Evolutionary conservation across 2,113 vertebrate genomes (phyloP), one percentile per base, ranked within the genome.

Genomic region (Myrmecobius fasciatus): DNA sequence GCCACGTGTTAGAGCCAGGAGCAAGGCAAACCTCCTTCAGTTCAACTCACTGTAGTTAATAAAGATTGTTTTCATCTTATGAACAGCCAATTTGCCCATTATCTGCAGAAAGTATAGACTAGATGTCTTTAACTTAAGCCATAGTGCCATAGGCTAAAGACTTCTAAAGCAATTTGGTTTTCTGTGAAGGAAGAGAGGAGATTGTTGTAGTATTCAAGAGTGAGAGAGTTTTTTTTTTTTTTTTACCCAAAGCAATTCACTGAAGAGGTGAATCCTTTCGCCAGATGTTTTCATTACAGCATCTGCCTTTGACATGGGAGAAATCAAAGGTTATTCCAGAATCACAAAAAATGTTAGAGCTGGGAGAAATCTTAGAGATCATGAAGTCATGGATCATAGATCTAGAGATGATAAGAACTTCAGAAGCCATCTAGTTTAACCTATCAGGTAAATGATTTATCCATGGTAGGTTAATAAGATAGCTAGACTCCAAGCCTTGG

Each of bases 71-170:
- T 91, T 95, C 31, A 54, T 96, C 95, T 96, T 94, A 94, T 91
- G 91, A 93, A 97, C 93, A 52, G 96, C 60, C 95, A 95, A 53
- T 97, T 96, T 97, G 93, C 95, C 53, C 96, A 95, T 94, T 89
- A 96, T 46, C 48, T 25, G 54, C 91, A 98, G 95, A 96, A 96
- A 95, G 91, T 91, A 91, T 96, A 96, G 75, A 94, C 96, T 94
- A 93, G 94, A 56, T 94, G 0, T 3, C 88, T 97, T 97, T 95
- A 31, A 96, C 95, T 48, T 93, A 95, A 92, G 91, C 95, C 67
- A 53, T 25, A 53, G 49, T 94, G 91, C 83, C 92, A 8, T 51
- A 51, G 95, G 95, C 93, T 89, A 83, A 47, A 67, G 14, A 4
- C 26, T 96, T 97, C 96, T 43, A 53, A 83, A 94, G 47, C 94